Evolutionary conservation across 2,797 vertebrate genomes (phyloP).

Genomic region (Mus spretus): DNA sequence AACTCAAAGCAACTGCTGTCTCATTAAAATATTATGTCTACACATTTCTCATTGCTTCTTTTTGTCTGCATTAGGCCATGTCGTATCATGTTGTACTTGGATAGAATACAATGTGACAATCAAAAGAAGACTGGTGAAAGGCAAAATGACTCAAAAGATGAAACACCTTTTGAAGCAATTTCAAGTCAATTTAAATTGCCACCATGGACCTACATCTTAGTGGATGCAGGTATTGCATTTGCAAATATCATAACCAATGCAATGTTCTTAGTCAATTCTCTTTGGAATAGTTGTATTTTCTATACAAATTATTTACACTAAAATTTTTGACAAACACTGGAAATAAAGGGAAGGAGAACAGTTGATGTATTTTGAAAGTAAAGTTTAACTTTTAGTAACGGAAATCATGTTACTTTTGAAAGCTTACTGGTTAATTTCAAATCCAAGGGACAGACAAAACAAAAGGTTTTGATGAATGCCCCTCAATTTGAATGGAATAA

Average conservation of each 20-base stretch:
- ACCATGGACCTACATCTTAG: conserved; percentile 36
- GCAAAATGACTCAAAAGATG: conserved; percentile 64
- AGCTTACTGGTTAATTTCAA: conserved; percentile 53
- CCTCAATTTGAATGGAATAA: conserved; percentile 56
- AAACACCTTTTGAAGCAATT: conserved; percentile 70
- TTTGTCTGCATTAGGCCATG: conserved; percentile 67
- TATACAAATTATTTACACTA: conserved; percentile 55
- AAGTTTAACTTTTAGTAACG: conserved; percentile 64
- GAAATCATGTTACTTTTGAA: conserved; percentile 62
- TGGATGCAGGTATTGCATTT: conserved; percentile 70
- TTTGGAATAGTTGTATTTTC: conserved; percentile 48
- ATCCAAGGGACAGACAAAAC: conserved; percentile 47
- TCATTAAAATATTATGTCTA: conserved; percentile 69
- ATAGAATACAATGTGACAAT: conserved; percentile 73
- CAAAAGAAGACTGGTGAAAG: conserved; percentile 75
- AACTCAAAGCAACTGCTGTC: conserved; percentile 60
- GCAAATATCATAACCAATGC: conserved; percentile 59
- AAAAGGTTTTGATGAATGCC: conserved; percentile 60
- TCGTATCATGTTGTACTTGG: conserved; percentile 49
- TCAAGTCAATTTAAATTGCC: conserved; percentile 56
- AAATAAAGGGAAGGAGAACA: conserved; percentile 61
- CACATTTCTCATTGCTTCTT: conserved; percentile 58
- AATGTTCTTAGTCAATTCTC: conserved; percentile 57
- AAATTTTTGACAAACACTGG: conserved; percentile 72
- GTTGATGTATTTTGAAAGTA: conserved; percentile 65